Conservation (phyloP, 2,113 vertebrate genomes). For the Fulmarus glacialis region DNA sequence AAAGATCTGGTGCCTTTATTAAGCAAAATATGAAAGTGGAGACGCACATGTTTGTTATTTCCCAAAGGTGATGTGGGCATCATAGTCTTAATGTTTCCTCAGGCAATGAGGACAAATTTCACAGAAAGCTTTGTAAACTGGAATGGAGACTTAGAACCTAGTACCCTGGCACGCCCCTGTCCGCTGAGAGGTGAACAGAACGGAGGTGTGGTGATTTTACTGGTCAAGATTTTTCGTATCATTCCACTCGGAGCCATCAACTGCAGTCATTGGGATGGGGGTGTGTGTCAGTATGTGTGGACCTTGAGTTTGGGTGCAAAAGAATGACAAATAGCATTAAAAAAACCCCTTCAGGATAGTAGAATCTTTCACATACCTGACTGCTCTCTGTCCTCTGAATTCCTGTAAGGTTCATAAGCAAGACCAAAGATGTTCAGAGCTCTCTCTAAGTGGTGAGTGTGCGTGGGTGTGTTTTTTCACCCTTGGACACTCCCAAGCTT, state of each 20-base stretch:
- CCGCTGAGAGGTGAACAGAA: background rate
- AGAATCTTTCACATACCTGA: background rate
- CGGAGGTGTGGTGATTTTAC: accelerated
- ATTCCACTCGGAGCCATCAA: accelerated
- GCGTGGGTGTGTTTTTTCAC: background rate
- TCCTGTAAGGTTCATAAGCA: background rate
- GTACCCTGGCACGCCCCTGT: accelerated
- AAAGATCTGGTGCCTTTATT: background rate
- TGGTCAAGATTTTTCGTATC: accelerated
- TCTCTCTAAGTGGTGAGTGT: accelerated
- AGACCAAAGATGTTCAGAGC: background rate
- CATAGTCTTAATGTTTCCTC: accelerated
- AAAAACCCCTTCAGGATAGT: background rate
- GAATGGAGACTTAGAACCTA: too few relatives aligned
- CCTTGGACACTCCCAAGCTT: accelerated
- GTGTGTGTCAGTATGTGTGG: accelerated
- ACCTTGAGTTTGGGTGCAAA: background rate
- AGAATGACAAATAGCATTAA: background rate
- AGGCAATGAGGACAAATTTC: background rate
- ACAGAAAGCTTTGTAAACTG: background rate
- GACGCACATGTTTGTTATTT: background rate
- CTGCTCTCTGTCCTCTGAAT: background rate
- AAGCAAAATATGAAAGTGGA: background rate
- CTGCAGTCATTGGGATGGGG: accelerated
- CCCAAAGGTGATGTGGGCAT: background rate